Evolutionary conservation across 1,140 invertebrate species (phyloP).

Genomic region (Apolygus lucorum): DNA sequence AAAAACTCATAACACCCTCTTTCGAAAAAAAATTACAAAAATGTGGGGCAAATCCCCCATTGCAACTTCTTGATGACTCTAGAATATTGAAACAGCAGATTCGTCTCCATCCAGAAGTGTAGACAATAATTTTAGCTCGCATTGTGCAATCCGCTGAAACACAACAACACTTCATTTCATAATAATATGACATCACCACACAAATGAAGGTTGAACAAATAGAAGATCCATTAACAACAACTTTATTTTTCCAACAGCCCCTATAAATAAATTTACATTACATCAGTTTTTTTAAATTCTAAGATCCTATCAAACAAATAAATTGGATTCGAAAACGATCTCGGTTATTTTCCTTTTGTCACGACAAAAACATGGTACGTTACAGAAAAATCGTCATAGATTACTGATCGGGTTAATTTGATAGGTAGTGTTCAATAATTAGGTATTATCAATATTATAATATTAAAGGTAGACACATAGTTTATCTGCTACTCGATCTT

Average conservation of each 20-base stretch:
- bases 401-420: background rate
- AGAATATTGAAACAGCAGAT: too few species aligned
- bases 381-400: background rate
- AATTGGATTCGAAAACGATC: background rate
- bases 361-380: background rate
- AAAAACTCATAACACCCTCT: too few species aligned
- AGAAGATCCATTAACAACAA: constrained; percentile 19
- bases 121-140: too few species aligned
- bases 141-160: too few species aligned
- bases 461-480: constrained; percentile 14
- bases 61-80: too few species aligned
- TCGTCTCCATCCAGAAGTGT: too few species aligned
- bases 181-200: background rate
- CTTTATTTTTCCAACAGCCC: constrained; percentile 22
- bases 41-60: too few species aligned
- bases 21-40: too few species aligned
- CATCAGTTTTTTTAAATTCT: background rate
- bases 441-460: background rate
- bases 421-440: background rate
- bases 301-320: constrained; percentile 1
- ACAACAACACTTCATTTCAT: too few species aligned
- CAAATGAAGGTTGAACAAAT: constrained; percentile 24
- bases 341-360: too few species aligned
- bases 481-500: background rate
- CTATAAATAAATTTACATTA: constrained; percentile 14